phyloP scores from a whole-genome alignment of 2,888 invertebrate species.

The Temnothorax rugatulus region DNA sequence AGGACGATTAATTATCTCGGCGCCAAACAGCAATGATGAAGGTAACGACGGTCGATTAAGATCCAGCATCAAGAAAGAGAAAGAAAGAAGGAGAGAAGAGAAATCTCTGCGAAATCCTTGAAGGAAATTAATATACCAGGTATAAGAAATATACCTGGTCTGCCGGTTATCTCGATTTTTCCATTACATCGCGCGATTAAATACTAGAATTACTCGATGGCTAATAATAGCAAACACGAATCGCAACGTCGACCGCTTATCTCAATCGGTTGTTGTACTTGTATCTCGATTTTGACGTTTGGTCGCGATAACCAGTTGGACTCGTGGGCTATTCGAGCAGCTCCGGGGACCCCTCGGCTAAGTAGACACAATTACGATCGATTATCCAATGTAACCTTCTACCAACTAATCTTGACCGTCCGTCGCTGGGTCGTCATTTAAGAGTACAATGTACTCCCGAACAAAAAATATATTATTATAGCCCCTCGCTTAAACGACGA shows the following conservation, averaged over 20 bases:
- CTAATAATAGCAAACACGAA: conserved; percentile 50
- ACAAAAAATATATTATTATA: conserved; percentile 35
- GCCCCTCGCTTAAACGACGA: conserved; percentile 24
- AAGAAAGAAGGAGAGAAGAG: conserved; percentile 16
- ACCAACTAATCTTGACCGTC: conserved; percentile 69
- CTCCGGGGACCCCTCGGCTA: conserved; percentile 55
- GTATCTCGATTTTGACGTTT: conserved; percentile 30
- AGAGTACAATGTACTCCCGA: conserved; percentile 47
- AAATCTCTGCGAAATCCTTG: conserved; percentile 59
- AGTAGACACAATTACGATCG: conserved; percentile 77
- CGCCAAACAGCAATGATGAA: conserved; percentile 54
- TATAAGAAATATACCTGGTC: conserved; percentile 40
- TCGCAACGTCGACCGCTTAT: neutral
- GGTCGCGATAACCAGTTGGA: conserved; percentile 25
- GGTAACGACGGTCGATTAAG: conserved; percentile 58
- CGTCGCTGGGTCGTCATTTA: conserved; percentile 52
- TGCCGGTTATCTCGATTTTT: conserved; percentile 35
- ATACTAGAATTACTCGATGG: conserved; percentile 62
- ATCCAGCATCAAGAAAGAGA: conserved; percentile 55
- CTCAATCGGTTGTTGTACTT: conserved; percentile 5
- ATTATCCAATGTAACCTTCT: conserved; percentile 74
- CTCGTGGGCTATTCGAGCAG: conserved; percentile 23
- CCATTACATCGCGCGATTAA: conserved; percentile 38
- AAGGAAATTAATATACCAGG: conserved; percentile 44
- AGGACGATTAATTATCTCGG: conserved; percentile 61